phyloP scores from a whole-genome alignment of 2,113 vertebrate species.

The Puma concolor region DNA sequence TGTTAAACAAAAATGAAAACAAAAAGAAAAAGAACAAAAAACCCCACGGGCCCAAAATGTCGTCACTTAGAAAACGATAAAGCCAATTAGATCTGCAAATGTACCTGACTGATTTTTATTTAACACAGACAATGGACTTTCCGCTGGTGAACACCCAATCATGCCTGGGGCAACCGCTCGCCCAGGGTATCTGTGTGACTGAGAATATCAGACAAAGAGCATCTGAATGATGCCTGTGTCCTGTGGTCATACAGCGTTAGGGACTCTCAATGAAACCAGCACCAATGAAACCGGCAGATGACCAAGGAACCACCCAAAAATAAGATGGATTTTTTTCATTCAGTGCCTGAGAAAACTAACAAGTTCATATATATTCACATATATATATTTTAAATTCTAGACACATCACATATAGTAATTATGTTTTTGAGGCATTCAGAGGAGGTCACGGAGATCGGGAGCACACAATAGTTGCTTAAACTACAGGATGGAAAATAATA shows the following conservation, averaged over 20 bases:
- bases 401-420: not conserved
- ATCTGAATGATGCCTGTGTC: not conserved
- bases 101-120: not conserved
- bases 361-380: not conserved
- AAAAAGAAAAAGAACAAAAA: not conserved
- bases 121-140: not conserved
- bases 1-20: not conserved
- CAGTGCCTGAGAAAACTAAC: not conserved
- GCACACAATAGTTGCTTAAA: not conserved
- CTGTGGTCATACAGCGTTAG: accelerated
- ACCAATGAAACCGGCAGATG: not conserved
- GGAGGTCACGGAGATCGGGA: not conserved
- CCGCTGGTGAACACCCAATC: not conserved
- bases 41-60: not conserved
- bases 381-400: not conserved
- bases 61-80: not conserved
- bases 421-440: not conserved
- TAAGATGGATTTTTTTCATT: not conserved
- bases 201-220: constrained; percentile 10
- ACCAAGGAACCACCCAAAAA: not conserved
- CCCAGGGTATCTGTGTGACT: constrained; percentile 33
- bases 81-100: not conserved
- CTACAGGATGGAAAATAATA: too few species aligned
- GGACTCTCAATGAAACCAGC: not conserved
- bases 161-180: constrained; percentile 8